phyloP scores from a whole-genome alignment of 2,113 vertebrate genomes.

The Siniperca chuatsi region DNA sequence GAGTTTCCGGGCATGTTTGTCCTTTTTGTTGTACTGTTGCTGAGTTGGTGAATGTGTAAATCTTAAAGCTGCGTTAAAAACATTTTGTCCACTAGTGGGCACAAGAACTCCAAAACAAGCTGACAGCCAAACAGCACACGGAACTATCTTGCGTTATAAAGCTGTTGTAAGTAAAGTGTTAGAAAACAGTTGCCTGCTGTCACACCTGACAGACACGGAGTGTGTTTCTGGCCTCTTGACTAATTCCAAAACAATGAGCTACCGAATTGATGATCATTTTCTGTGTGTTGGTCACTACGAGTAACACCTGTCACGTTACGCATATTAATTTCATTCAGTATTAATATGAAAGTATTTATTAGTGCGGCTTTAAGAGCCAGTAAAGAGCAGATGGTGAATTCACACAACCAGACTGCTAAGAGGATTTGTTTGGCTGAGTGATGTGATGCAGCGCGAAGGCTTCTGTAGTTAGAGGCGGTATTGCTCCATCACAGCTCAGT shows the following conservation, averaged over 20 bases:
- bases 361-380: constrained; percentile 11
- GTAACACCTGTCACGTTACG: not conserved
- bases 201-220: no score
- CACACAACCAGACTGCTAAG: constrained; percentile 47
- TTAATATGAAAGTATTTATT: not conserved
- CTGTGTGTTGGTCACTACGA: not conserved
- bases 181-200: not conserved
- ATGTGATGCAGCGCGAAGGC: constrained; percentile 8
- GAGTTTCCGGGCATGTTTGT: not conserved
- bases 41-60: not conserved
- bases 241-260: not conserved
- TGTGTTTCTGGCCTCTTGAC: not conserved
- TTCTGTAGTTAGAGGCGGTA: not conserved
- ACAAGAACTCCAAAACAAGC: not conserved
- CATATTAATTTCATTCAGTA: not conserved
- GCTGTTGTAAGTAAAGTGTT: not conserved
- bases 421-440: constrained; percentile 58
- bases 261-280: not conserved
- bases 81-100: not conserved
- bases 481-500: not conserved
- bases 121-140: not conserved
- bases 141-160: not conserved
- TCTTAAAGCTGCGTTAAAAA: constrained; percentile 2
- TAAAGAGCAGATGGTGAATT: constrained; percentile 60
- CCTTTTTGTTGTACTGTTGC: not conserved